A percentile compares a stretch with the other conserved stretches of the same genome.
Conservation (phyloP, 2,888 invertebrate genomes). For the Drosophila formosana region DNA sequence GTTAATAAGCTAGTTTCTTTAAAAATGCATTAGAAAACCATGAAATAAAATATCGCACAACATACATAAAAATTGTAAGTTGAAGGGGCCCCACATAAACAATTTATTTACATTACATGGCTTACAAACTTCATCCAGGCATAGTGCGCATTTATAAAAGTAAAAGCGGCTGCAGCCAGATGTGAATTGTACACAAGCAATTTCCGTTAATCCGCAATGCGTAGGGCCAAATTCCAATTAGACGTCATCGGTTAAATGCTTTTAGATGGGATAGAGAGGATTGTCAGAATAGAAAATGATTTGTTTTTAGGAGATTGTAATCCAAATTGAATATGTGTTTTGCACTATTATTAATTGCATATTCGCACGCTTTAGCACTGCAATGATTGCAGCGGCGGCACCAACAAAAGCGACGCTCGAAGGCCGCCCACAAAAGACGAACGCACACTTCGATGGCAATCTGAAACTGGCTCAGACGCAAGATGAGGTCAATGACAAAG, state of each 20-base stretch:
- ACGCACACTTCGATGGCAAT: slow-evolving; percentile 56
- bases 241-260: neutral
- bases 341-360: neutral
- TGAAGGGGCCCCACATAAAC: neutral
- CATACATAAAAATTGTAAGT: slow-evolving; percentile 32
- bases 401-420: slow-evolving; percentile 27
- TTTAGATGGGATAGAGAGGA: neutral
- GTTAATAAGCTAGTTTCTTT: slow-evolving; percentile 17
- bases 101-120: neutral
- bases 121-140: neutral
- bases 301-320: slow-evolving; percentile 3
- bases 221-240: slow-evolving; percentile 1
- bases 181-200: neutral
- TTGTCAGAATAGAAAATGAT: neutral
- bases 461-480: slow-evolving; percentile 53
- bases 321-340: slow-evolving; percentile 3
- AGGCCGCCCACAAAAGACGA: slow-evolving; percentile 37
- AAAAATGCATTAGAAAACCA: slow-evolving; percentile 4
- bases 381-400: slow-evolving; percentile 55
- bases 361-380: slow-evolving; percentile 13
- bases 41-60: slow-evolving; percentile 24
- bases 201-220: neutral
- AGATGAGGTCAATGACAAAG: slow-evolving; percentile 60
- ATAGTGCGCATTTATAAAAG: slow-evolving; percentile 59
- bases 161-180: slow-evolving; percentile 10